Evolutionary conservation across 2,888 invertebrate genomes (phyloP), one percentile per base, ranked within the genome.

Genomic region (Danaus chrysippus): DNA sequence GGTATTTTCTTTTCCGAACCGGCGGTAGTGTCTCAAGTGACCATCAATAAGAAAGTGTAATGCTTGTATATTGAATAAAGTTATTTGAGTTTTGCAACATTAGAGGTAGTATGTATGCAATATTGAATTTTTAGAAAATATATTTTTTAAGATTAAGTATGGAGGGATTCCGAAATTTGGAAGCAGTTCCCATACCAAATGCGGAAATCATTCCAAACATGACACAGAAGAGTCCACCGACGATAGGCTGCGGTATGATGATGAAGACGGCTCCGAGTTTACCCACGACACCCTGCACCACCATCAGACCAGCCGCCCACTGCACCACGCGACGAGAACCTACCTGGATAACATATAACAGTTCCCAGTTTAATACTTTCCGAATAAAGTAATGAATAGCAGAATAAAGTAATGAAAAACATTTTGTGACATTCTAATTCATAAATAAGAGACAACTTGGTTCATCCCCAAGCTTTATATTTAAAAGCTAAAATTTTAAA

Each of bases 161-260:
- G 10, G 6, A 55, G 9, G 15, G 6, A 12, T n/a, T 19, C n/a
- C 12, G 13, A 34, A 11, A 53, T 34, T 11, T 11, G 2, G 12
- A 1, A 42, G 17, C 12, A n/a, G 11, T 12, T 0, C 9, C 42
- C 84, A 83, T 70, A 94, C 96, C 96, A 70, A 96, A 96, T 0
- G 96, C 96, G 1, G 94, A 92, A 63, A 96, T 95, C 94, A 96
- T 95, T 61, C 96, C 95, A 73, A 96, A 96, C 94, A 96, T 95
- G 42, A 95, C 94, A 70, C 95, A 95, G 83, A 96, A 96, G 70
- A 96, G 93, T 1, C 96, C 96, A 0, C 96, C 96, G 1, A 96
- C 93, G 56, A 96, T 93, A 0, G 96, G 96, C 77, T 95, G 95
- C 0, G 96, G 96, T 69, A 96, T 95, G 71, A 95, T 94, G 68